phyloP scores from a whole-genome alignment of 2,888 invertebrate species.

The Erannis defoliaria region DNA sequence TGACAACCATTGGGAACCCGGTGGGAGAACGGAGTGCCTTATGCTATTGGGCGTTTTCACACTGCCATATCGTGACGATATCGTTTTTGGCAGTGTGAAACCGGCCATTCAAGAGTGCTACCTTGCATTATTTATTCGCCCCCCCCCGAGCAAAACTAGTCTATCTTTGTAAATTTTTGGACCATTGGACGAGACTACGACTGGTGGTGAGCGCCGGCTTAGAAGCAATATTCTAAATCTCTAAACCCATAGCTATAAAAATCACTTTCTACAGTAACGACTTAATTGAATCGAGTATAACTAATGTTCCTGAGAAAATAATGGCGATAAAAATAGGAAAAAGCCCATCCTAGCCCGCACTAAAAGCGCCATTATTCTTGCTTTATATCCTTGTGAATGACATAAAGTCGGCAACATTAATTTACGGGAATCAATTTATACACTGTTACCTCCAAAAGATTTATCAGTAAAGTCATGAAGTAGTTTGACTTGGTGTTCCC shows the following conservation, averaged over 20 bases:
- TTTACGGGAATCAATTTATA: conserved; percentile 14
- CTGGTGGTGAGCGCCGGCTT: not conserved
- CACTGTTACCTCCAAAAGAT: not conserved
- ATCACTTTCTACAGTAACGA: not conserved
- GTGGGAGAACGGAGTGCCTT: too few relatives aligned
- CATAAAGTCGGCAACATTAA: conserved; percentile 21
- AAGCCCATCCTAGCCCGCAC: conserved; percentile 9
- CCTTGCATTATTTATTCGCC: too few relatives aligned
- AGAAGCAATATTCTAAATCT: not conserved
- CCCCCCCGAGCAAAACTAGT: too few relatives aligned
- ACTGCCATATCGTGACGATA: too few relatives aligned
- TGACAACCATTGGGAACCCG: too few relatives aligned
- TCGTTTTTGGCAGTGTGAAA: too few relatives aligned
- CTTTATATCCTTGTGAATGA: conserved; percentile 27
- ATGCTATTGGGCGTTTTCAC: too few relatives aligned
- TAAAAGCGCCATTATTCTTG: conserved; percentile 27
- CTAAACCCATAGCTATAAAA: not conserved
- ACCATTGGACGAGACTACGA: not conserved
- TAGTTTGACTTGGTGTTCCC: too few relatives aligned
- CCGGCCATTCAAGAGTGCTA: too few relatives aligned
- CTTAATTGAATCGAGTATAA: conserved; percentile 15
- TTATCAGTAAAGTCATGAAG: too few relatives aligned
- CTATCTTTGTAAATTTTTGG: too few relatives aligned
- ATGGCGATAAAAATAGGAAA: conserved; percentile 17
- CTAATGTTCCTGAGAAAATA: conserved; percentile 5